A percentile compares a stretch with the other conserved stretches of the same genome.
phyloP scores from a whole-genome alignment of 2,797 vertebrate genomes.

The Silurus lanzhouensis region DNA sequence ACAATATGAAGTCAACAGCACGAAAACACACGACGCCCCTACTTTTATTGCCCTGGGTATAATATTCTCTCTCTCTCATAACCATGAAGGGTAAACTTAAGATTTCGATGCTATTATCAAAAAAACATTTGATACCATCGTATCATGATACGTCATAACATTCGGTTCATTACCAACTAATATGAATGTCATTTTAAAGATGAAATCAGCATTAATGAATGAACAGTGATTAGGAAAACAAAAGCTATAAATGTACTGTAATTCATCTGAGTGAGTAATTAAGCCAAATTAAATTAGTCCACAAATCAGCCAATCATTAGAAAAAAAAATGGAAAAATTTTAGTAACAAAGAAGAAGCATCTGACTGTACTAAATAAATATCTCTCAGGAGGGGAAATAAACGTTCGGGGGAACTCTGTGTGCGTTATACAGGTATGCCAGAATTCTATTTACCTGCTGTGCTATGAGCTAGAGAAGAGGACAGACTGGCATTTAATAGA shows the following conservation, averaged over 20 bases:
- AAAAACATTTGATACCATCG: background rate
- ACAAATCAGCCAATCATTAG: too few relatives aligned
- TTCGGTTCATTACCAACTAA: background rate
- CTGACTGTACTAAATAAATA: constrained; percentile 19
- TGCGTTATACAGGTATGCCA: constrained; percentile 17
- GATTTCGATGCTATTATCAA: background rate
- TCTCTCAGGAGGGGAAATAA: constrained; percentile 14
- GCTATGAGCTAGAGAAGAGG: constrained; percentile 20
- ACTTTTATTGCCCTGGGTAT: background rate
- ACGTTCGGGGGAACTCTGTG: background rate
- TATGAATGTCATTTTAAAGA: too few relatives aligned
- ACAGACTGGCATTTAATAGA: constrained; percentile 44
- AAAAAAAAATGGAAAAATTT: background rate
- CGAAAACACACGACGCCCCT: background rate
- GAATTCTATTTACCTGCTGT: constrained; percentile 39
- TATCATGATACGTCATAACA: background rate
- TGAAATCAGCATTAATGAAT: background rate
- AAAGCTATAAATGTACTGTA: background rate
- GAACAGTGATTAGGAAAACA: background rate
- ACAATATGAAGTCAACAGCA: background rate
- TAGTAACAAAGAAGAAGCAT: background rate
- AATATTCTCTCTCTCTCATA: background rate
- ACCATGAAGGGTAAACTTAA: background rate
- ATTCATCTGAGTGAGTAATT: background rate
- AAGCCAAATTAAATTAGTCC: background rate